These are phyloP conservation scores for Cephalopholis sonnerati DNA, from an alignment of 2,113 vertebrate species.

Conservation along the genomic window DNA sequence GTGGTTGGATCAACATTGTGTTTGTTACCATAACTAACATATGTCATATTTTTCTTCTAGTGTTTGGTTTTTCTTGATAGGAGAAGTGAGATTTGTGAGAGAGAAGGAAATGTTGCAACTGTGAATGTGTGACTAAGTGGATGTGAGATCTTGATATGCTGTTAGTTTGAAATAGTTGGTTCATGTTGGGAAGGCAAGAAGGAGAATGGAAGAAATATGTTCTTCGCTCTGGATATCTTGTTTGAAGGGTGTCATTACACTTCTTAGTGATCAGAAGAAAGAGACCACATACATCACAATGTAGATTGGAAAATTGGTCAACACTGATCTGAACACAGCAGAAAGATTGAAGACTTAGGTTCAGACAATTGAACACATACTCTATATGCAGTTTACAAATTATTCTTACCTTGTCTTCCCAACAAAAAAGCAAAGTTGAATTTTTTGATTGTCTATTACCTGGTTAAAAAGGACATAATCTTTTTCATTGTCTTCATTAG, in stretches of 20 bases:
- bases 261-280: not conserved
- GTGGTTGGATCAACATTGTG: constrained; percentile 4
- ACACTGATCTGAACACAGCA: constrained; percentile 21
- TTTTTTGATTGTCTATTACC: constrained; percentile 43
- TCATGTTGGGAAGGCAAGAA: not conserved
- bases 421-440: constrained; percentile 17
- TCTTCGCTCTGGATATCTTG: not conserved
- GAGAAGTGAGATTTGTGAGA: constrained; percentile 9
- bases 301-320: not conserved
- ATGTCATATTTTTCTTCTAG: not conserved
- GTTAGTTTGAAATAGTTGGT: not conserved
- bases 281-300: constrained; percentile 7
- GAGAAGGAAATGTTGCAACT: constrained; percentile 12
- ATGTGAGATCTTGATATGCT: not conserved
- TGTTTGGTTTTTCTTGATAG: not conserved
- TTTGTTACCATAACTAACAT: not conserved
- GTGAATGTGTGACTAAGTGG: not conserved
- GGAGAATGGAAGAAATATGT: not conserved
- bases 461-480: constrained; percentile 23
- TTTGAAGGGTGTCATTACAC: not conserved
- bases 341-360: constrained; percentile 21
- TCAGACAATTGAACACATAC: constrained; percentile 20
- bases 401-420: not conserved
- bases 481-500: constrained; percentile 8
- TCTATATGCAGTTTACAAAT: constrained; percentile 17